Evolutionary conservation across 2,113 vertebrate species (phyloP), one percentile per base, ranked within the genome.

Genomic region (Varanus salvator): DNA sequence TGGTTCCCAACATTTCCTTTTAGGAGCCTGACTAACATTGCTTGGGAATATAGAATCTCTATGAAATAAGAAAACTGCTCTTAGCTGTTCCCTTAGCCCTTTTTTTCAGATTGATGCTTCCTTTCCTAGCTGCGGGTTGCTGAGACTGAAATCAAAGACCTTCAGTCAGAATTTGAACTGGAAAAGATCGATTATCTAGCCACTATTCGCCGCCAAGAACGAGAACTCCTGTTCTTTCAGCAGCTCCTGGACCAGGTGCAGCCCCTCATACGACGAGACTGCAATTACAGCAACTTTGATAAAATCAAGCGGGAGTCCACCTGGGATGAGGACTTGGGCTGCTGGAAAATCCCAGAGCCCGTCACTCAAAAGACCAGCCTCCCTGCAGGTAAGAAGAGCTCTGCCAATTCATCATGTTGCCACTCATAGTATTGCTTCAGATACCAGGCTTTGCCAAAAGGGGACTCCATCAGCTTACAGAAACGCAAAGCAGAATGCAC

Each of bases 231-330:
- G 95, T 97, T 99, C 6, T 95, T 97, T 90, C 97, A 98, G 92
- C 95, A 98, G 92, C 97, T 99, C 31, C 95, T 99, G 92, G 97
- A 98, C 71, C 97, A 97, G 86, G 97, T 97, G 96, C 98, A 97
- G 93, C 94, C 96, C 1, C 97, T 99, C 0, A 89, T 99, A 87
- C 95, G 96, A 25, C 87, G 97, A 0, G 97, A 98, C 96, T 98
- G 98, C 90, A 99, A 98, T 97, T 99, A 98, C 95, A 98, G 98
- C 97, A 99, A 97, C 95, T 93, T 98, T 91, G 98, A 98, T 86
- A 97, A 96, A 71, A 94, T 98, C 85, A 95, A 96, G 89, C 93
- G 84, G 0, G 97, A 99, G 88, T 97, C 97, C 0, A 38, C 93
- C 64, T 98, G 98, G 98, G 98, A 98, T 0, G 98, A 99, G 90